A percentile compares a stretch with the other conserved stretches of the same genome.
Evolutionary conservation across 1,140 invertebrate genomes (phyloP).

Genomic region (Heliconius melpomene): DNA sequence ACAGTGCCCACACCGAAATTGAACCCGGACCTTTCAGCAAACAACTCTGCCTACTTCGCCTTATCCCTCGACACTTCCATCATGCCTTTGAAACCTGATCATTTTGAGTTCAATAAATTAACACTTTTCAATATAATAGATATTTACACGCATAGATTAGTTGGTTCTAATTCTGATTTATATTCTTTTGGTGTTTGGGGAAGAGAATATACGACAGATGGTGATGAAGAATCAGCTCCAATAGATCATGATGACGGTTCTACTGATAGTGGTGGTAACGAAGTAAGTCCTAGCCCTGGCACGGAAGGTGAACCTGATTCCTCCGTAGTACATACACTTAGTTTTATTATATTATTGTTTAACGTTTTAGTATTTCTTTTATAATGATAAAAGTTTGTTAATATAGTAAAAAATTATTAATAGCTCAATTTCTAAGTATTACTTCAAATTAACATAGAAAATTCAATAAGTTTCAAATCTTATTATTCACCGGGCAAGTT

Average conservation of each 20-base stretch:
- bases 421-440: not conserved
- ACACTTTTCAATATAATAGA: constrained; percentile 22
- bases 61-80: constrained; percentile 59
- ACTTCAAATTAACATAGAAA: no score
- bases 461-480: no score
- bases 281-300: not conserved
- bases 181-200: constrained; percentile 68
- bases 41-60: constrained; percentile 59
- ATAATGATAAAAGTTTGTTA: not conserved
- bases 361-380: not conserved
- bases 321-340: constrained; percentile 10
- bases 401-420: not conserved
- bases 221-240: constrained; percentile 46
- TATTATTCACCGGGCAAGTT: no score
- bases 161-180: constrained; percentile 47
- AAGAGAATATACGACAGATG: constrained; percentile 59
- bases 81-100: constrained; percentile 59
- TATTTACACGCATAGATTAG: constrained; percentile 43
- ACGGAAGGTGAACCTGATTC: not conserved
- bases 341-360: constrained; percentile 9
- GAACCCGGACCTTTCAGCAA: constrained; percentile 44
- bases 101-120: constrained; percentile 48
- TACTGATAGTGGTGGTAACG: not conserved
- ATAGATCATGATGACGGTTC: constrained; percentile 15
- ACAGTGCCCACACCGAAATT: constrained; percentile 50